These are phyloP conservation scores for Eptesicus fuscus DNA, from an alignment of 2,113 vertebrate species.

Conservation along the genomic window DNA sequence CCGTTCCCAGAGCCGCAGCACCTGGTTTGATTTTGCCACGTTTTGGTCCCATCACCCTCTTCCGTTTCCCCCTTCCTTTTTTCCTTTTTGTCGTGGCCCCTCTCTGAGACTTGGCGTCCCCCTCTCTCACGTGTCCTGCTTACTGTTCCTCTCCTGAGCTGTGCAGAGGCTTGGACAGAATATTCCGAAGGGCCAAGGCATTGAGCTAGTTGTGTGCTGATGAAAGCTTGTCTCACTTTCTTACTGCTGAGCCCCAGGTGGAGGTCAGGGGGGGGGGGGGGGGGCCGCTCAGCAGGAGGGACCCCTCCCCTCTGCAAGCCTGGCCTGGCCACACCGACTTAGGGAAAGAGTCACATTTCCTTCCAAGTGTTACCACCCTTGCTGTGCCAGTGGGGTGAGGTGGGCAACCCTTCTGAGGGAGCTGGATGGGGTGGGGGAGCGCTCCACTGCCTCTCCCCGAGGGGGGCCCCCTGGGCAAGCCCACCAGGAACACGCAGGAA, in stretches of 20 bases:
- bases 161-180: not conserved
- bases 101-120: not conserved
- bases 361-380: not conserved
- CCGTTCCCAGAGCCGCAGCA: not conserved
- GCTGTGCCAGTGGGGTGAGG: not conserved
- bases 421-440: too few species aligned
- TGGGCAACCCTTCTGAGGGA: not conserved
- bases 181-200: not conserved
- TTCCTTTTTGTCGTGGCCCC: not conserved
- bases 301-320: not conserved
- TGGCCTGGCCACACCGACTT: not conserved
- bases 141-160: not conserved
- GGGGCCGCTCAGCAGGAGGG: not conserved
- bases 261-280: too few species aligned
- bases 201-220: not conserved
- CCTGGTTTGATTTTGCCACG: not conserved
- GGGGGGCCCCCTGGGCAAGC: not conserved
- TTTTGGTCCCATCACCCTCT: not conserved
- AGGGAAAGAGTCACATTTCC: not conserved
- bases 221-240: not conserved
- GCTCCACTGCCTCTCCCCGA: not conserved
- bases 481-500: not conserved
- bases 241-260: not conserved
- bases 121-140: not conserved
- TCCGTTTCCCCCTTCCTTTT: not conserved